Percentiles rank a stretch among this genome's conserved stretches.
Evolutionary conservation across 2,113 vertebrate genomes (phyloP).

Genomic region (Labeo rohita): DNA sequence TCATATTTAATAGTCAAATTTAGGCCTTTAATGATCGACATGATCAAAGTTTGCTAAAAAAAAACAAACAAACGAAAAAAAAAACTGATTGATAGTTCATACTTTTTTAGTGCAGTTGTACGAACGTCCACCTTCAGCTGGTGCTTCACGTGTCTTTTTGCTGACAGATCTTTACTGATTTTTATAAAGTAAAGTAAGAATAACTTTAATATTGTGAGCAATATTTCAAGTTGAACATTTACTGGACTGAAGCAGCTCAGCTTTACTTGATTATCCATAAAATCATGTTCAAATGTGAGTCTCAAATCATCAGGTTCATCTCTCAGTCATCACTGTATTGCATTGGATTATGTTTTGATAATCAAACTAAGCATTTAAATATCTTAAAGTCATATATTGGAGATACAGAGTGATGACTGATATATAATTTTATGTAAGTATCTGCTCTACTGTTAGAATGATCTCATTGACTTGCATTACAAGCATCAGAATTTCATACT

Average conservation of each 20-base stretch:
- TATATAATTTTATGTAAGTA: not conserved
- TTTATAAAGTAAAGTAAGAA: not conserved
- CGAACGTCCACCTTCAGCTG: not conserved
- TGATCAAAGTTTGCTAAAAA: not conserved
- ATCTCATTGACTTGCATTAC: not conserved
- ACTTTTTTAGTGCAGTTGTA: not conserved
- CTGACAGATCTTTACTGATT: not conserved
- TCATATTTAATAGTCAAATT: not conserved
- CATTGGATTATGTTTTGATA: not conserved
- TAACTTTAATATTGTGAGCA: not conserved
- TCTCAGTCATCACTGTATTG: not conserved
- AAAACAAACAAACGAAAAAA: too few species aligned
- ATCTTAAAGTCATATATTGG: not conserved
- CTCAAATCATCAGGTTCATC: not conserved
- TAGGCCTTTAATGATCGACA: not conserved
- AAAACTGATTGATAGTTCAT: not conserved
- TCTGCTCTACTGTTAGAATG: not conserved
- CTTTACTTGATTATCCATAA: too few species aligned
- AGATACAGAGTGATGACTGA: not conserved
- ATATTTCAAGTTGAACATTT: not conserved
- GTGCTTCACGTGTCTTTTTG: not conserved
- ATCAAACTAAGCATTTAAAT: not conserved
- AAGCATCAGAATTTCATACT: not conserved
- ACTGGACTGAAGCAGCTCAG: not conserved
- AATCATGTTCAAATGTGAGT: not conserved